phyloP scores from a whole-genome alignment of 2,888 invertebrate species.

The Tridacna crocea region DNA sequence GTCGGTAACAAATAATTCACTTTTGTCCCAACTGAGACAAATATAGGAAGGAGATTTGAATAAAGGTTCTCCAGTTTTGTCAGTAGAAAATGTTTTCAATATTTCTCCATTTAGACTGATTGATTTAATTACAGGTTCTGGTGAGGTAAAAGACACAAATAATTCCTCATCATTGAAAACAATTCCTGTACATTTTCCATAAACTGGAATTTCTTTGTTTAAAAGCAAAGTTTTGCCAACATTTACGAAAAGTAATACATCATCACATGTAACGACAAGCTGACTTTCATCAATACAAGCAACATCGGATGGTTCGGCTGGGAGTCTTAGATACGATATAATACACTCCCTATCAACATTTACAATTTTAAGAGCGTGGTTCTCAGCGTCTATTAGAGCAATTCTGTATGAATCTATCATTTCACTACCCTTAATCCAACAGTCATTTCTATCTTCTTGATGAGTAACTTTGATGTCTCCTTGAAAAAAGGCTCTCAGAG shows the following conservation, averaged over 20 bases:
- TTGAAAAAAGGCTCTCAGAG: no score
- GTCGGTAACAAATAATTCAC: no score
- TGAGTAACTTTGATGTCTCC: no score
- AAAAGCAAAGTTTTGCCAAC: neutral
- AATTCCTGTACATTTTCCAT: neutral
- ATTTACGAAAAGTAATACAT: neutral
- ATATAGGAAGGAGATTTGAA: neutral
- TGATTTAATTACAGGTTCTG: neutral
- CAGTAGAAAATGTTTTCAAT: neutral
- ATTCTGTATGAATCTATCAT: neutral
- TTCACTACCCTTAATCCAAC: neutral
- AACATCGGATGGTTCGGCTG: neutral
- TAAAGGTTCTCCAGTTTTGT: neutral
- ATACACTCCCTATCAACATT: neutral
- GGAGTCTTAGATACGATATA: neutral
- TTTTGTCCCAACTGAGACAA: neutral
- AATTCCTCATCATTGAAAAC: neutral
- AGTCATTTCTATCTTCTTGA: neutral
- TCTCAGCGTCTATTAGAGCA: neutral
- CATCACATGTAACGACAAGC: neutral
- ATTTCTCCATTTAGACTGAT: neutral
- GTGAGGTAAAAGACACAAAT: neutral
- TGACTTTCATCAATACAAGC: neutral
- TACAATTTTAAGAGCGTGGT: neutral
- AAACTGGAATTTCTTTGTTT: neutral